A percentile compares a stretch with the other conserved stretches of the same genome.
These are phyloP conservation scores for Pseudomyrmex cubaensis DNA, from an alignment of 1,140 invertebrate genomes.

Conservation along the genomic window DNA sequence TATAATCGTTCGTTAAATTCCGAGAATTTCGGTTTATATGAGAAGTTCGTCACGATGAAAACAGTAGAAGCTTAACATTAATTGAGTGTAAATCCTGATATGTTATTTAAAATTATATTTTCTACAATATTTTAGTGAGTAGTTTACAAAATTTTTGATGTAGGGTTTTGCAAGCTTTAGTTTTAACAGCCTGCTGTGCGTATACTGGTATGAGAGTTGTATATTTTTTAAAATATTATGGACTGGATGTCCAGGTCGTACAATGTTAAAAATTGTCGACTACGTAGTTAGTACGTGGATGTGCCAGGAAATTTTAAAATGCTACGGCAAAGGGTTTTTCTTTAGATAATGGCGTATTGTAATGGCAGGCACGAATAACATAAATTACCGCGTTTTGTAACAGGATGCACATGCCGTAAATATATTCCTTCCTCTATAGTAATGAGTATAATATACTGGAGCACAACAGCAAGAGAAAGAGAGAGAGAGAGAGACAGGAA, in stretches of 20 bases:
- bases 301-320: constrained; percentile 41
- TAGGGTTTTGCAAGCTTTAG: not conserved
- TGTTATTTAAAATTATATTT: not conserved
- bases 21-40: constrained; percentile 7
- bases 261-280: constrained; percentile 9
- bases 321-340: constrained; percentile 25
- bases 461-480: not conserved
- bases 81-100: not conserved
- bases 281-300: constrained; percentile 15
- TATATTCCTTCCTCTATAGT: constrained; percentile 42
- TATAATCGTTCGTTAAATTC: constrained; percentile 41
- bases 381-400: constrained; percentile 33
- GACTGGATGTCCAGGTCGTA: not conserved
- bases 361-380: constrained; percentile 37
- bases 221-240: not conserved
- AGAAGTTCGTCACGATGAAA: constrained; percentile 4
- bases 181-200: too few species aligned
- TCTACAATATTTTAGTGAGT: too few species aligned
- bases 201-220: not conserved
- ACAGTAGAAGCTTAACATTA: not conserved
- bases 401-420: constrained; percentile 63
- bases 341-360: constrained; percentile 52
- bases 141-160: not conserved
- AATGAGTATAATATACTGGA: constrained; percentile 64
- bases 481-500: not conserved